A percentile compares a stretch with the other conserved stretches of the same genome.
These are phyloP conservation scores for Heliconius aoede DNA, from an alignment of 2,888 invertebrate species.

Conservation along the genomic window DNA sequence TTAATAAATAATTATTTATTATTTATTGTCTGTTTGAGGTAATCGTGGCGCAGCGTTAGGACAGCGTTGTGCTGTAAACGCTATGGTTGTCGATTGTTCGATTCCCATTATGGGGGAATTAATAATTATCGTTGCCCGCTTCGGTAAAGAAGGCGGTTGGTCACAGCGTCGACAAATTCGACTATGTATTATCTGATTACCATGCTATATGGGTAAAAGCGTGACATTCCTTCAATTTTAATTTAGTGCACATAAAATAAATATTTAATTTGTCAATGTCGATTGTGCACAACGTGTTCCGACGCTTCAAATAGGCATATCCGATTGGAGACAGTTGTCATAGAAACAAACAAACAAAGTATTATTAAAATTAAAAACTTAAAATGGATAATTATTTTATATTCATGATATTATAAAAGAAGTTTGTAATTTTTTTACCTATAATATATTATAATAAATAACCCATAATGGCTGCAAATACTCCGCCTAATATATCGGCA, in stretches of 20 bases:
- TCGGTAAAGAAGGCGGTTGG: too few species aligned
- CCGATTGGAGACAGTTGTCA: slow-evolving; percentile 44
- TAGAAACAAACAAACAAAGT: slow-evolving; percentile 47
- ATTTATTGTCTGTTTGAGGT: too few species aligned
- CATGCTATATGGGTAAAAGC: too few species aligned
- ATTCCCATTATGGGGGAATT: too few species aligned
- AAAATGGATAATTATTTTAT: slow-evolving; percentile 11
- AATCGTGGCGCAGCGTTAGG: too few species aligned
- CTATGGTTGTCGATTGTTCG: too few species aligned
- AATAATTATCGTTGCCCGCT: too few species aligned
- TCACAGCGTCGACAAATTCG: too few species aligned
- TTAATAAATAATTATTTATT: too few species aligned
- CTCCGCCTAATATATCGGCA: slow-evolving; percentile 82
- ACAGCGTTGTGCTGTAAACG: too few species aligned
- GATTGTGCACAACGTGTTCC: background rate
- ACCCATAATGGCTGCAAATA: slow-evolving; percentile 61
- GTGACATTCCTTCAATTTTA: background rate
- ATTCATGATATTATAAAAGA: slow-evolving; percentile 10
- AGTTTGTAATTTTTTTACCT: background rate
- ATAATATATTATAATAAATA: slow-evolving; percentile 18
- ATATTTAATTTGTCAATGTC: background rate
- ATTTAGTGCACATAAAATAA: background rate
- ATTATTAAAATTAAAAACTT: background rate
- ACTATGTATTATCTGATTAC: too few species aligned
- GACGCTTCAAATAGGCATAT: background rate